phyloP scores from a whole-genome alignment of 2,888 invertebrate genomes.

The Drosophila antonietae region DNA sequence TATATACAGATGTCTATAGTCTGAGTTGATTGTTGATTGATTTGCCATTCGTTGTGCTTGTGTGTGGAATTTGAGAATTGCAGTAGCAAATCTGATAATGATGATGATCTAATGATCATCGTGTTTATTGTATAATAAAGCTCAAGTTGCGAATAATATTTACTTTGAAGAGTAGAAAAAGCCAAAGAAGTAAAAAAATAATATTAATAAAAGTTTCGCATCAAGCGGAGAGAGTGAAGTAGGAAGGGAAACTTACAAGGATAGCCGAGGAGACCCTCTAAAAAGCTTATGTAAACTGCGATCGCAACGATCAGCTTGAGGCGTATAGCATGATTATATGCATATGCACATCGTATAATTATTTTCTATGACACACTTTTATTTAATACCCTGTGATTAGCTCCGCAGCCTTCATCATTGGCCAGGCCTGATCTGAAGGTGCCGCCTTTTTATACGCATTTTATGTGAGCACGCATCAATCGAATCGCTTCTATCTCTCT shows the following conservation, averaged over 20 bases:
- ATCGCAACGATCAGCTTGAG: not conserved
- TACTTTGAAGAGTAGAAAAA: not conserved
- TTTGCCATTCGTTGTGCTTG: conserved; percentile 18
- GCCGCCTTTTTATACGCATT: conserved; percentile 29
- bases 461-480: not conserved
- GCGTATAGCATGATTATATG: conserved; percentile 33
- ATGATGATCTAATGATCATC: not conserved
- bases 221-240: not conserved
- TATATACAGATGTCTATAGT: not conserved
- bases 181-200: not conserved
- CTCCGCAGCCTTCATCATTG: conserved; percentile 30
- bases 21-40: conserved; percentile 28
- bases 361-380: conserved; percentile 50
- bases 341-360: conserved; percentile 33
- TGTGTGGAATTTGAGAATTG: conserved; percentile 23
- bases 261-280: not conserved
- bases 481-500: not conserved
- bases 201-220: not conserved
- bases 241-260: not conserved
- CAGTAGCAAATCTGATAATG: conserved; percentile 9
- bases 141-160: conserved; percentile 3
- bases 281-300: not conserved
- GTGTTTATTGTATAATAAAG: conserved; percentile 20
- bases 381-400: conserved; percentile 45
- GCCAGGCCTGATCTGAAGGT: conserved; percentile 13